Evolutionary conservation across 37 sponge, comb jelly and placozoan genomes (phyloP), one percentile per base, ranked within the genome.

Genomic region (Crambe crambe): DNA sequence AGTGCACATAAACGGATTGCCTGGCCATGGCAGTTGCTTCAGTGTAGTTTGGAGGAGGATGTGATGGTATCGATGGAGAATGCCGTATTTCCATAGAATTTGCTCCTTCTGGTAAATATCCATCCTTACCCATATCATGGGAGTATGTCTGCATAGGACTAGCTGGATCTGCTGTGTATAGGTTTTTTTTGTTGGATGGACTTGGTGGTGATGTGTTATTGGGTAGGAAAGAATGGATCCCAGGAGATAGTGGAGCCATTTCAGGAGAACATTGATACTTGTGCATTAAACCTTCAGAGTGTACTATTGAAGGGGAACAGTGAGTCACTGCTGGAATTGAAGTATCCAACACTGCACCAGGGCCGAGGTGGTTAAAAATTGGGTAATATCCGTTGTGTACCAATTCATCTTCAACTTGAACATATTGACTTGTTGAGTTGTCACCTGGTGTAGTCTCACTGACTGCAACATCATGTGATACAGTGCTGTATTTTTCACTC

Each of bases 131-230:
- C 51, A 47, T 47, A 47, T 20, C 39, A 25, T 73, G 83, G 35
- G 74, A 73, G 34, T 64, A 74, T 23, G 73, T 74, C 31, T 82
- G 83, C 83, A 82, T 82, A 44, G 83, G 83, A 30, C 83, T 82
- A 37, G 73, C 18, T 4, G 83, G 83, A 40, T 74, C 64, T 26
- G 73, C n/a, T 60, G 58, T 70, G 41, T 31, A 73, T 2, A 65
- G 30, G 29, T 17, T 0, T 58, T n/a, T n/a, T n/a, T 36, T 67
- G 64, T 63, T n/a, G 15, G 64, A 63, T 31, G 42, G 40, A 17
- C 58, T 56, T 31, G 9, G 23, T 17, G 72, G 58, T 27, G 81
- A 58, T 42, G 72, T 35, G 59, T 47, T 39, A 62, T 58, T 57
- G 10, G 62, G 10, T 37, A 39, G 70, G 27, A 54, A 31, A n/a